phyloP scores from a whole-genome alignment of 2,797 vertebrate genomes.

The Melanogrammus aeglefinus region DNA sequence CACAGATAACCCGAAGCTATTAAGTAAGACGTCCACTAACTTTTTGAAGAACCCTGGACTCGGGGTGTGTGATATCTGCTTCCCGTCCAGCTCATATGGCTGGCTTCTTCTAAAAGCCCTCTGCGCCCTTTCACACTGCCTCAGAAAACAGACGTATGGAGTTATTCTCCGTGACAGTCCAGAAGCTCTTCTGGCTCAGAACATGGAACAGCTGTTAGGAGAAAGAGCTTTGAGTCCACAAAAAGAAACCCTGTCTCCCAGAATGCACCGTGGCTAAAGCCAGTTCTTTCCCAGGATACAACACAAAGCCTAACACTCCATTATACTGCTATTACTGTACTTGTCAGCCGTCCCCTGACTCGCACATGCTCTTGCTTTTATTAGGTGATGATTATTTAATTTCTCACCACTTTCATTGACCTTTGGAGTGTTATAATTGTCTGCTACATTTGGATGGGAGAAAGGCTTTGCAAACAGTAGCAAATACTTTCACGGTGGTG shows the following conservation, averaged over 20 bases:
- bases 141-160: constrained; percentile 24
- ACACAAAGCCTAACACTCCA: constrained; percentile 40
- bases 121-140: constrained; percentile 23
- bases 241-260: constrained; percentile 12
- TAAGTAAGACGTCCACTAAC: too few species aligned
- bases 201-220: constrained; percentile 41
- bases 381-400: constrained; percentile 51
- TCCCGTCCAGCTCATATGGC: too few species aligned
- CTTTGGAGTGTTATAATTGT: constrained; percentile 6
- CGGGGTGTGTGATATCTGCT: too few species aligned
- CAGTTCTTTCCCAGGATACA: constrained; percentile 46
- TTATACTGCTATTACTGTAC: constrained; percentile 56
- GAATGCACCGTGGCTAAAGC: neutral
- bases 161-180: constrained; percentile 30
- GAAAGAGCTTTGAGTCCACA: constrained; percentile 29
- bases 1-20: too few species aligned
- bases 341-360: constrained; percentile 17
- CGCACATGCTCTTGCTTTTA: constrained; percentile 33
- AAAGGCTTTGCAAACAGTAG: neutral
- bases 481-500: neutral
- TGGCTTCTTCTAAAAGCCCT: constrained; percentile 45
- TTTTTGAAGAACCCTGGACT: too few species aligned
- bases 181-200: constrained; percentile 38
- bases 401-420: constrained; percentile 19
- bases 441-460: too few species aligned